Base-by-base conservation (phyloP, 2,888 invertebrate genomes). In the Aethes cnicana region DNA sequence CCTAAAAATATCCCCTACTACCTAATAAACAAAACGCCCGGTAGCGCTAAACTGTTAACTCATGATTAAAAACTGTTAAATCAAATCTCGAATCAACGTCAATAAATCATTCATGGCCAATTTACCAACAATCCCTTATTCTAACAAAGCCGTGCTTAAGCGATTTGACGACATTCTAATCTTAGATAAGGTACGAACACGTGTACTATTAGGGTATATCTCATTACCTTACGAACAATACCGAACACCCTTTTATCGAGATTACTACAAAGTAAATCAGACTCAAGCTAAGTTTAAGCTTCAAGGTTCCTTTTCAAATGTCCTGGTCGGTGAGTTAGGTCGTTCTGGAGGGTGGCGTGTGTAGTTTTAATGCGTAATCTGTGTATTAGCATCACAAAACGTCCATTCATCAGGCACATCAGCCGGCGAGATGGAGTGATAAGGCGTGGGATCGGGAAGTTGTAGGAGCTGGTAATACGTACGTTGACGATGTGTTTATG, bases 381-480 rank as follows among this genome's bases (percentile, higher is more conserved):
- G 64, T 53, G 66, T 66, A 79, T 81, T 78, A 74, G 68, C 84
- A 86, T 85, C 81, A 85, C 85, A 87, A 86, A 86, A 81, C 82
- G 74, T 84, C 79, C 83, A 84, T 88, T 87, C 86, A 86, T 87
- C 87, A 83, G 66, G 71, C 69, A 77, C 78, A 82, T 84, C 82
- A 81, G 72, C 68, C 67, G 66, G 61, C 64, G 62, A 75, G 84
- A 84, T 84, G 72, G 76, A 67, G 80, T 61, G 63, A 66, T 47
- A 56, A 68, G 62, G 69, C 54, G 57, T 55, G 62, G 56, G 55
- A 50, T 43, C 17, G 11, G 30, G 50, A 44, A 43, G 30, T 43
- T 30, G 9, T 9, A 47, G 63, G 75, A 84, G 84, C 7, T 75
- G 75, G 14, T 76, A 48, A 4, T 42, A 60, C 59, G 32, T 23